Conservation (phyloP, 2,888 invertebrate species). For the Dusona sp. region DNA sequence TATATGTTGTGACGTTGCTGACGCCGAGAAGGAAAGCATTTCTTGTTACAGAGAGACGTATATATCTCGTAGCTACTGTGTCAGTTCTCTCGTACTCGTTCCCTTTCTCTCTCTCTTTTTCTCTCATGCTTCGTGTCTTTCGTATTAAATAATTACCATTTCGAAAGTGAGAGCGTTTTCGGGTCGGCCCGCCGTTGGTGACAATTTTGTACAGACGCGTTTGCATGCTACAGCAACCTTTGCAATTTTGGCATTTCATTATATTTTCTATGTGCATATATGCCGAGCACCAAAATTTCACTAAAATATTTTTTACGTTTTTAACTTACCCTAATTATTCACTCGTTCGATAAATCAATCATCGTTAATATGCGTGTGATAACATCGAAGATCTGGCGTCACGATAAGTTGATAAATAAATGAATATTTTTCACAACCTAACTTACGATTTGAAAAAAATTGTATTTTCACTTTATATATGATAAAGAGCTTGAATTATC, state of each 20-base stretch:
- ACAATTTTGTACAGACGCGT: background rate
- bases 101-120: background rate
- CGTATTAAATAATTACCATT: slow-evolving; percentile 84
- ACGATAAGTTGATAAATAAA: background rate
- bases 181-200: slow-evolving; percentile 56
- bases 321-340: background rate
- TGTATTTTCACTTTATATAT: no score
- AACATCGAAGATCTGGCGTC: no score
- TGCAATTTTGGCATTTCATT: background rate
- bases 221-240: background rate
- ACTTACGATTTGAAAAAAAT: no score
- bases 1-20: slow-evolving; percentile 45
- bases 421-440: no score
- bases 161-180: slow-evolving; percentile 82
- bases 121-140: slow-evolving; percentile 39
- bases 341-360: background rate
- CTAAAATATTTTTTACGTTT: background rate
- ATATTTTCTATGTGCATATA: background rate
- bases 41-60: slow-evolving; percentile 35
- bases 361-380: background rate
- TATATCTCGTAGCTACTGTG: slow-evolving; percentile 5
- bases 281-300: background rate
- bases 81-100: slow-evolving; percentile 8
- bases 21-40: slow-evolving; percentile 50
- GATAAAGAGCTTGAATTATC: background rate